Evolutionary conservation across 2,797 vertebrate species (phyloP).

Genomic region (Chiloscyllium punctatum): DNA sequence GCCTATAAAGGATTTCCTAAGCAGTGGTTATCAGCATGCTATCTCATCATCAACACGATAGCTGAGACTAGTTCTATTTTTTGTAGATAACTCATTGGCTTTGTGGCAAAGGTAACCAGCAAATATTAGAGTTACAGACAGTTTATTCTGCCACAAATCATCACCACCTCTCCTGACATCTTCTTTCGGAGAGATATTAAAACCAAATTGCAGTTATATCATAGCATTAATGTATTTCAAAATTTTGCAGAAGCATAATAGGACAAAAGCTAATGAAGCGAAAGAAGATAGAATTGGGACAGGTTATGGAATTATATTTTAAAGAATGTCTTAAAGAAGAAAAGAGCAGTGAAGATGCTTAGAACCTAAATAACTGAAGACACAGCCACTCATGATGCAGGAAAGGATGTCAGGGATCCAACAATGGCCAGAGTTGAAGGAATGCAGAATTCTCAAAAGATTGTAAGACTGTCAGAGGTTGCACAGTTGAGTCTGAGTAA

Average conservation of each 20-base stretch:
- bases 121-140: not conserved
- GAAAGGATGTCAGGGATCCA: not conserved
- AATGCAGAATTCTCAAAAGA: not conserved
- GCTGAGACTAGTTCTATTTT: not conserved
- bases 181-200: not conserved
- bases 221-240: not conserved
- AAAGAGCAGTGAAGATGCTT: not conserved
- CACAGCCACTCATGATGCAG: not conserved
- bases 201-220: not conserved
- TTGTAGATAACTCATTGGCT: not conserved
- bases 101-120: not conserved
- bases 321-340: not conserved
- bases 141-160: not conserved
- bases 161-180: not conserved
- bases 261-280: not conserved
- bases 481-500: not conserved
- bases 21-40: not conserved
- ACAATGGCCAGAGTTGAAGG: not conserved
- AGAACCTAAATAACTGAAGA: not conserved
- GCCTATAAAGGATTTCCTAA: not conserved
- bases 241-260: not conserved
- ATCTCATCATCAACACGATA: not conserved
- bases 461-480: not conserved
- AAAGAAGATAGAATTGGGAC: not conserved
- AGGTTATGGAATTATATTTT: not conserved